phyloP scores from a whole-genome alignment of 2,113 vertebrate species.

The Nothocercus julius region DNA sequence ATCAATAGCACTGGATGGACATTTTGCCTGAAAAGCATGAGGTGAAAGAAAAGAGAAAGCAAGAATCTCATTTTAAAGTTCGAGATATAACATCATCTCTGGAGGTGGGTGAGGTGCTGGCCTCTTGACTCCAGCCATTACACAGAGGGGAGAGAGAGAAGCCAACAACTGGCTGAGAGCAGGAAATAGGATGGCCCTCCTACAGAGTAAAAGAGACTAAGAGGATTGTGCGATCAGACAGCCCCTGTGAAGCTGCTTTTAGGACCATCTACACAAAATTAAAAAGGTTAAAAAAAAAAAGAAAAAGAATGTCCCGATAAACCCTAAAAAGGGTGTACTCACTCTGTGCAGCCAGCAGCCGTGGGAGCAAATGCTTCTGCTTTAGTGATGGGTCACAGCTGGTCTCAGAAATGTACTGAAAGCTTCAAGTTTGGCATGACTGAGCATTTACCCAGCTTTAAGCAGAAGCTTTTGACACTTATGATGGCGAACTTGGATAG shows the following conservation, averaged over 20 bases:
- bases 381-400: constrained; percentile 58
- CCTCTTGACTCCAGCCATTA: constrained; percentile 47
- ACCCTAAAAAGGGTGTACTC: constrained; percentile 32
- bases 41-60: background rate
- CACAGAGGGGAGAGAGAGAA: constrained; percentile 23
- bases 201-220: constrained; percentile 33
- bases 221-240: constrained; percentile 8
- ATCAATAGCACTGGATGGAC: background rate
- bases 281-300: background rate
- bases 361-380: background rate
- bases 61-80: background rate
- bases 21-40: background rate
- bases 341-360: constrained; percentile 17
- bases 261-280: constrained; percentile 62
- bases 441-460: constrained; percentile 39
- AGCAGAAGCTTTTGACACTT: constrained; percentile 16
- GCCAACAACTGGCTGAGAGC: constrained; percentile 3
- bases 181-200: constrained; percentile 47
- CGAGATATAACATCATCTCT: background rate
- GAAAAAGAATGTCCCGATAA: background rate
- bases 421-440: constrained; percentile 59
- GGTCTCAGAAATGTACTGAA: constrained; percentile 30
- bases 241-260: constrained; percentile 30
- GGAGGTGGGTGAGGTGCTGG: background rate
- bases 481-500: background rate